phyloP scores from a whole-genome alignment of 2,113 vertebrate species.

The Corythaixoides concolor region DNA sequence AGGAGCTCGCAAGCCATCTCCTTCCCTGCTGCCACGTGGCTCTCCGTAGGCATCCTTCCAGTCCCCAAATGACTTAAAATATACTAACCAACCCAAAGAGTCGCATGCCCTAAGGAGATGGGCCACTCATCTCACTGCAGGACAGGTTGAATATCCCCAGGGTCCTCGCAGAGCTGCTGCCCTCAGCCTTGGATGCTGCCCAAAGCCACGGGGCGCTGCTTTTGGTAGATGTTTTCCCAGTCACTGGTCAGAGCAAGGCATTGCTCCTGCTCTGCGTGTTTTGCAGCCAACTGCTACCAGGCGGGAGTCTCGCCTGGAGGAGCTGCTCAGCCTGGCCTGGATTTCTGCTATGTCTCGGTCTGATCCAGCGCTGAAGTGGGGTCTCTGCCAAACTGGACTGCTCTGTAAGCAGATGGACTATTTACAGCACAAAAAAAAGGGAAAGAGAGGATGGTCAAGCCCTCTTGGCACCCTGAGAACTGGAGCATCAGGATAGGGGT shows the following conservation, averaged over 20 bases:
- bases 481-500: too few species aligned
- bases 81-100: not conserved
- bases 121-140: not conserved
- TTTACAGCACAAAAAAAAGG: not conserved
- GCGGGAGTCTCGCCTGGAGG: not conserved
- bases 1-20: not conserved
- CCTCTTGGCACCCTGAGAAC: accelerated
- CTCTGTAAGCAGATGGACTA: not conserved
- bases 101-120: accelerated
- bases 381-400: not conserved
- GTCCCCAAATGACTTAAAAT: not conserved
- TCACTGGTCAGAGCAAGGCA: not conserved
- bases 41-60: not conserved
- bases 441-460: not conserved
- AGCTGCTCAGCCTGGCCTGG: not conserved
- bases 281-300: not conserved
- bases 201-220: not conserved
- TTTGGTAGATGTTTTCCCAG: not conserved
- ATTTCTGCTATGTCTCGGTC: accelerated
- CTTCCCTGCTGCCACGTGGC: not conserved
- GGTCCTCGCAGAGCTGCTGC: not conserved
- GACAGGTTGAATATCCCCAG: not conserved
- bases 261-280: not conserved
- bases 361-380: not conserved
- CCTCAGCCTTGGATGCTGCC: not conserved